phyloP scores from a whole-genome alignment of 23 tunicate species.

The Styela clava region DNA sequence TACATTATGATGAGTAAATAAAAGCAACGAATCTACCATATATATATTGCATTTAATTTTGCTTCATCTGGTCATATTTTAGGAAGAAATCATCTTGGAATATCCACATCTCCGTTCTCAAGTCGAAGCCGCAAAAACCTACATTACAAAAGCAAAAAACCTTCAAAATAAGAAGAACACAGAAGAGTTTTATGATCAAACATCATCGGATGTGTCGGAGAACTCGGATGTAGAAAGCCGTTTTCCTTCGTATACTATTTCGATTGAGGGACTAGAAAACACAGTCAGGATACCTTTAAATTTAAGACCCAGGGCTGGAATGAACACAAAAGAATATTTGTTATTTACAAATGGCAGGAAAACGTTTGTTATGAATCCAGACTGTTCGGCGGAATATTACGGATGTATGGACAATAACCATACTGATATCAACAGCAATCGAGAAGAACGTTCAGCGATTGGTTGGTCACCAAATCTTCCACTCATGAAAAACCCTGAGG shows the following conservation, averaged over 20 bases:
- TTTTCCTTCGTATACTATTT: conserved; percentile 3
- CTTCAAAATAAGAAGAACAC: background rate
- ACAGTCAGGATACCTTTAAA: conserved; percentile 56
- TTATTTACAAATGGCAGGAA: conserved; percentile 71
- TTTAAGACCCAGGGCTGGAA: conserved; percentile 52
- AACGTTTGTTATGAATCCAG: conserved; percentile 34
- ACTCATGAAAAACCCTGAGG: conserved; percentile 74
- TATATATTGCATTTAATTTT: no score
- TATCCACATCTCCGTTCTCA: conserved; percentile 35
- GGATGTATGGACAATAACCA: conserved; percentile 13
- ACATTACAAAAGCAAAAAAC: conserved; percentile 9
- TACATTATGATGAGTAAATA: no score
- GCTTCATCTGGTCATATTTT: no score
- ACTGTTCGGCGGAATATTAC: background rate
- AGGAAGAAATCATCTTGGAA: conserved; percentile 45
- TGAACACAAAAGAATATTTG: conserved; percentile 46
- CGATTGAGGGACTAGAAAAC: conserved; percentile 16
- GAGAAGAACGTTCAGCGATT: background rate
- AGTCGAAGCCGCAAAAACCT: conserved; percentile 38
- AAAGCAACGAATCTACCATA: no score
- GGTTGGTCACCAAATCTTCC: conserved; percentile 45
- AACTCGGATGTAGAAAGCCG: background rate
- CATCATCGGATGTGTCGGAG: background rate
- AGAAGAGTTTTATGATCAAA: background rate
- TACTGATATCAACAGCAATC: background rate